Base-by-base conservation (phyloP, 2,797 vertebrate species). In the Yasuhikotakia modesta region DNA sequence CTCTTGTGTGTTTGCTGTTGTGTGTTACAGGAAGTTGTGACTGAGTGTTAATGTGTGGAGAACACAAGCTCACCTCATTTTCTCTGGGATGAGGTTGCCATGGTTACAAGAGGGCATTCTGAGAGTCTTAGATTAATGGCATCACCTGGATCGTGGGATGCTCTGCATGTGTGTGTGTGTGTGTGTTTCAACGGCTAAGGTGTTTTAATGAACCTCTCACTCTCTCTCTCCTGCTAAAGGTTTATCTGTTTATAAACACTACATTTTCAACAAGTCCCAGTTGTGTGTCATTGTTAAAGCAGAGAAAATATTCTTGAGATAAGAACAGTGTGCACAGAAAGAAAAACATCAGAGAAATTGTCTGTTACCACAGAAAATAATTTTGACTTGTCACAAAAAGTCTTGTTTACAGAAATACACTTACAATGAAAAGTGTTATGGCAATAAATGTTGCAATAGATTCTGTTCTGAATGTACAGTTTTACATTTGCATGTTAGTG, bases 21-120 rank as follows among this genome's bases (percentile, higher is more conserved):
- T 17, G 35, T 79, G 21, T 24, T 63, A 22, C 3, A 4, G 0
- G 17, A 2, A 35, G 30, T 19, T 52, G 48, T 65, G 71, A 17
- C 11, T 4, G 17, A 43, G 61, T 30, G 35, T 57, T 45, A 21
- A 35, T 48, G 22, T 50, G 46, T 60, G 65, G n/a, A 76, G 64
- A 76, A 60, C 46, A 19, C 46, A 43, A 55, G n/a, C n/a, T n/a
- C 1, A 24, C 27, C 35, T 69, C 65, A 69, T 77, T 69, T 77
- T 55, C 27, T 65, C 1, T 0, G 27, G 64, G 65, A 60, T 77
- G 43, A 14, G 2, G 74, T 77, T 69, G 65, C 19, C 19, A 1
- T 77, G 53, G 74, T 61, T 61, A 52, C 65, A 24, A 27, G 46
- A 69, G 66, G 8, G 65, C 65, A 77, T 77, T 53, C 69, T 69